These are phyloP conservation scores for Scomber japonicus DNA, from an alignment of 2,113 vertebrate genomes.

Conservation along the genomic window DNA sequence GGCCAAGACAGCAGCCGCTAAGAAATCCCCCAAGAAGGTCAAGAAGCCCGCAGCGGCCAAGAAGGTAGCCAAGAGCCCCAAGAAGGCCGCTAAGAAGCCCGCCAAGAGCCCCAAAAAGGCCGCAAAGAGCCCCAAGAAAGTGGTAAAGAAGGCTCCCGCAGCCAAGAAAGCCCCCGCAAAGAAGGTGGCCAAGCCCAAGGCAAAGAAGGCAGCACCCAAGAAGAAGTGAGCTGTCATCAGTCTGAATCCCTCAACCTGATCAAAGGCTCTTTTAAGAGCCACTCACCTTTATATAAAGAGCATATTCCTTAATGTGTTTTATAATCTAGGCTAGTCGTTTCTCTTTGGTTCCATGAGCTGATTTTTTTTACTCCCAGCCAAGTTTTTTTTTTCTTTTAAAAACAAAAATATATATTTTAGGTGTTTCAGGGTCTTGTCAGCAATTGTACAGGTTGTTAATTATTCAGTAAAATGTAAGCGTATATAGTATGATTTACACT, in stretches of 20 bases:
- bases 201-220: constrained; percentile 11
- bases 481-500: too few species aligned
- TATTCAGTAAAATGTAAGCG: too few species aligned
- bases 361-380: too few species aligned
- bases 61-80: not conserved
- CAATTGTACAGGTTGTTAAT: too few species aligned
- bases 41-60: not conserved
- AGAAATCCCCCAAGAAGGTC: not conserved
- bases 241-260: not conserved
- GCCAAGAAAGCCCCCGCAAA: not conserved
- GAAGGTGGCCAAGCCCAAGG: not conserved
- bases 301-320: not conserved
- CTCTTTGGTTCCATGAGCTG: too few species aligned
- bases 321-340: too few species aligned
- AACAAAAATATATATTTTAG: too few species aligned
- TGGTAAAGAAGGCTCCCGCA: not conserved
- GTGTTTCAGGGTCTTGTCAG: too few species aligned
- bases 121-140: not conserved
- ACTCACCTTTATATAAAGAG: not conserved
- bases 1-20: not conserved
- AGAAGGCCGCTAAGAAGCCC: not conserved
- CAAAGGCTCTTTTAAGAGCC: constrained; percentile 28
- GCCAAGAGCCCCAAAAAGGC: not conserved
- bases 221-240: not conserved
- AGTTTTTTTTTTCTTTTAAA: too few species aligned